Evolutionary conservation across 2,113 vertebrate genomes (phyloP).

Genomic region (Planiliza haematocheilus): DNA sequence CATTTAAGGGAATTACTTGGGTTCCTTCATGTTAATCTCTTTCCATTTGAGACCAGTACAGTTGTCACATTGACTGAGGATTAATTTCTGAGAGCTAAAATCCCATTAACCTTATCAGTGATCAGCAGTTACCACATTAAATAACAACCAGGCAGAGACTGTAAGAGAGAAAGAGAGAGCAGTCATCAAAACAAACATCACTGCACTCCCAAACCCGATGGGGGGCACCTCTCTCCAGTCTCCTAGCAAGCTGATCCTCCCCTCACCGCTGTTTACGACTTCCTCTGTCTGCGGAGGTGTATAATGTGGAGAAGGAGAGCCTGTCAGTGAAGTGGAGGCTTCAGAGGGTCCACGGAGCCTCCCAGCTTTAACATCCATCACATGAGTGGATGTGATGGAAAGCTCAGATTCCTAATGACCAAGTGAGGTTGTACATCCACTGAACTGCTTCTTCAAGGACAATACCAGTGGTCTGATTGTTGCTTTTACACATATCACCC

Average conservation of each 20-base stretch:
- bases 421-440: not conserved
- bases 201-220: conserved; percentile 71
- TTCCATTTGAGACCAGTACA: not conserved
- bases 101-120: conserved; percentile 6
- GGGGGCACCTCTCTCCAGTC: conserved; percentile 87
- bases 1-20: not conserved
- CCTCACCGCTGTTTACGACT: conserved; percentile 79
- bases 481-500: not conserved
- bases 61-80: conserved; percentile 2
- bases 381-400: conserved; percentile 4
- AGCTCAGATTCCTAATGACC: not conserved
- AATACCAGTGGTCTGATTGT: not conserved
- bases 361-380: not conserved
- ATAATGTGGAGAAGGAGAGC: conserved; percentile 30
- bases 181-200: conserved; percentile 66
- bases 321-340: conserved; percentile 26
- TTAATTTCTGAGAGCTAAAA: conserved; percentile 2
- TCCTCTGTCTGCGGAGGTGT: conserved; percentile 85
- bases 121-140: conserved; percentile 2
- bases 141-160: conserved; percentile 23
- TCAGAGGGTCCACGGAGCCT: conserved; percentile 18
- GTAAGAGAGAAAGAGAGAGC: conserved; percentile 27
- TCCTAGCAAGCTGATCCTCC: conserved; percentile 88
- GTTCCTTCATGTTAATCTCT: not conserved
- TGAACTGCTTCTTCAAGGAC: not conserved